phyloP scores from a whole-genome alignment of 2,113 vertebrate genomes.

The Cebidichthys violaceus region DNA sequence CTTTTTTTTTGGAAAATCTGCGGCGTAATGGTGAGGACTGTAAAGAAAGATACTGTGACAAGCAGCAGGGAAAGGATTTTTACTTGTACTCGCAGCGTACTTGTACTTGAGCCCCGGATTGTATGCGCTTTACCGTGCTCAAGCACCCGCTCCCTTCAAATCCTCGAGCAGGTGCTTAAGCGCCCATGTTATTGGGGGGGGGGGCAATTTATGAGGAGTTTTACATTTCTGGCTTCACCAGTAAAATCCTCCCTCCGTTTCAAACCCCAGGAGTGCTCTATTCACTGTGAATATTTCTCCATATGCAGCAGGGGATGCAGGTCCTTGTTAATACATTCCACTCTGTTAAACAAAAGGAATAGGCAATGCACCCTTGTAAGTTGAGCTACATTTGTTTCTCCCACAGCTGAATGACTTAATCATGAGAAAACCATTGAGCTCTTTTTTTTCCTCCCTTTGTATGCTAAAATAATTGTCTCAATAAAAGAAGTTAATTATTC shows the following conservation, averaged over 20 bases:
- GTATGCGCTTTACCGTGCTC: constrained; percentile 26
- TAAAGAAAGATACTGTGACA: constrained; percentile 6
- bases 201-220: constrained; percentile 62
- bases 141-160: constrained; percentile 36
- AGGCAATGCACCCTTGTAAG: constrained; percentile 55
- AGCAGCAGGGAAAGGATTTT: constrained; percentile 3
- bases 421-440: constrained; percentile 48
- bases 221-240: constrained; percentile 69
- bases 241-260: constrained; percentile 52
- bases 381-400: constrained; percentile 42
- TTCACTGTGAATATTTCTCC: constrained; percentile 60
- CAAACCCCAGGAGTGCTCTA: constrained; percentile 52
- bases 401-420: constrained; percentile 71
- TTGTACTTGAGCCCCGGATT: constrained; percentile 28
- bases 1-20: constrained; percentile 27
- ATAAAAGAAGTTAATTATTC: constrained; percentile 50
- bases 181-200: constrained; percentile 53
- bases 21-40: constrained; percentile 9
- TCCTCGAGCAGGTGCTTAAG: constrained; percentile 68
- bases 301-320: constrained; percentile 53
- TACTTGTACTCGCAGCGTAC: background rate
- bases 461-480: constrained; percentile 32
- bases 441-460: constrained; percentile 14
- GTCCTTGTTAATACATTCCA: constrained; percentile 66
- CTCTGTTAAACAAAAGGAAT: constrained; percentile 75